phyloP scores from a whole-genome alignment of 2,888 invertebrate species.

The Cantharis rustica region DNA sequence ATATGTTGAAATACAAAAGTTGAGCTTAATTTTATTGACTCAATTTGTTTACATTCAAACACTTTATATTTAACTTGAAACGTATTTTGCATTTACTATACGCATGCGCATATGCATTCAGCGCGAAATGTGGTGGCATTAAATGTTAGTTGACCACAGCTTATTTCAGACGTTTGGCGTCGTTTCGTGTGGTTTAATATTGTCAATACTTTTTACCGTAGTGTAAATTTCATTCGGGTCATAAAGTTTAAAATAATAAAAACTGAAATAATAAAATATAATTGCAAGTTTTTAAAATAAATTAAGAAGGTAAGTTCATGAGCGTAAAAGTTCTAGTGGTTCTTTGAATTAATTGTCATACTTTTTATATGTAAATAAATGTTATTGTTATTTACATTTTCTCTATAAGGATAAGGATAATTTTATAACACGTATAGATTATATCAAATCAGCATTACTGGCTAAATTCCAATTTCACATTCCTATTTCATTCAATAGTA shows the following conservation, averaged over 20 bases:
- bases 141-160: slow-evolving; percentile 1
- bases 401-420: not conserved
- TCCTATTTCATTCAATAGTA: not conserved
- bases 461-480: not conserved
- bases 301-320: not conserved
- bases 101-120: not conserved
- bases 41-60: not conserved
- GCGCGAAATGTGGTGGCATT: not conserved
- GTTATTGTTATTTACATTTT: not conserved
- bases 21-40: not conserved
- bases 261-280: not conserved
- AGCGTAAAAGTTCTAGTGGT: not conserved
- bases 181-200: not conserved
- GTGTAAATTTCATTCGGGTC: not conserved
- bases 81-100: not conserved
- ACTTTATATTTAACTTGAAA: not conserved
- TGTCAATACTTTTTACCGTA: not conserved
- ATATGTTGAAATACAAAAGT: not conserved
- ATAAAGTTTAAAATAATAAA: not conserved
- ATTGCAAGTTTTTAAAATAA: not conserved
- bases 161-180: slow-evolving; percentile 1
- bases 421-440: not conserved
- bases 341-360: not conserved
- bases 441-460: not conserved
- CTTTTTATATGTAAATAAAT: not conserved